A percentile compares a stretch with the other conserved stretches of the same genome.
Conservation (phyloP, 1,140 invertebrate species). For the Drosophila tropicalis region DNA sequence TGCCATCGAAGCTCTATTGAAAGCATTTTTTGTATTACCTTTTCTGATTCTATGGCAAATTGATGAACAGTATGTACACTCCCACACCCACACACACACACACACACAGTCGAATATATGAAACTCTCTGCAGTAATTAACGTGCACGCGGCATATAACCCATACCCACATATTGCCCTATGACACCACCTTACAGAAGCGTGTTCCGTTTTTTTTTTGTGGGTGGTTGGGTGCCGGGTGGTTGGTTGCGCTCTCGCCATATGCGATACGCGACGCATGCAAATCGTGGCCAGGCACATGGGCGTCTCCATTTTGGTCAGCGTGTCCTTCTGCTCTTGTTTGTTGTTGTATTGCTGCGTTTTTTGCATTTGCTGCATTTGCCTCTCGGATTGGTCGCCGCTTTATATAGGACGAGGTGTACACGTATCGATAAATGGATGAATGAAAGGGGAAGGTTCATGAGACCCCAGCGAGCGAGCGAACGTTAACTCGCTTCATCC, state of each 20-base stretch:
- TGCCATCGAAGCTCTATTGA: constrained; percentile 22
- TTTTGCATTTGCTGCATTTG: constrained; percentile 73
- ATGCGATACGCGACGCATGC: constrained; percentile 62
- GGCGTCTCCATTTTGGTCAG: constrained; percentile 61
- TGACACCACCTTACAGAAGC: not conserved
- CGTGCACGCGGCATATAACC: constrained; percentile 76
- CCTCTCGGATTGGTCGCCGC: constrained; percentile 71
- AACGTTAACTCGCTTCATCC: not conserved
- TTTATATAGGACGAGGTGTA: not conserved
- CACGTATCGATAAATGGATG: constrained; percentile 10
- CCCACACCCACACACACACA: constrained; percentile 17
- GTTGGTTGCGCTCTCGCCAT: not conserved
- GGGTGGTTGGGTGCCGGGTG: constrained; percentile 12
- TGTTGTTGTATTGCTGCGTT: constrained; percentile 56
- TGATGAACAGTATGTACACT: constrained; percentile 67
- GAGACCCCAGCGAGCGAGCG: too few relatives aligned
- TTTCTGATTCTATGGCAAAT: constrained; percentile 76
- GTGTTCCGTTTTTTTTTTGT: not conserved
- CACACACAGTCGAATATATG: not conserved
- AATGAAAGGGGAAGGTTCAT: too few relatives aligned
- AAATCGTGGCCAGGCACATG: constrained; percentile 67
- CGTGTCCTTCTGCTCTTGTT: constrained; percentile 37
- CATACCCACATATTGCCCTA: constrained; percentile 21
- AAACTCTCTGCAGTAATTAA: constrained; percentile 70
- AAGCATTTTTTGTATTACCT: constrained; percentile 40